A percentile compares a stretch with the other conserved stretches of the same genome.
Conservation (phyloP, 1,140 invertebrate species). For the Hylaeus volcanicus region DNA sequence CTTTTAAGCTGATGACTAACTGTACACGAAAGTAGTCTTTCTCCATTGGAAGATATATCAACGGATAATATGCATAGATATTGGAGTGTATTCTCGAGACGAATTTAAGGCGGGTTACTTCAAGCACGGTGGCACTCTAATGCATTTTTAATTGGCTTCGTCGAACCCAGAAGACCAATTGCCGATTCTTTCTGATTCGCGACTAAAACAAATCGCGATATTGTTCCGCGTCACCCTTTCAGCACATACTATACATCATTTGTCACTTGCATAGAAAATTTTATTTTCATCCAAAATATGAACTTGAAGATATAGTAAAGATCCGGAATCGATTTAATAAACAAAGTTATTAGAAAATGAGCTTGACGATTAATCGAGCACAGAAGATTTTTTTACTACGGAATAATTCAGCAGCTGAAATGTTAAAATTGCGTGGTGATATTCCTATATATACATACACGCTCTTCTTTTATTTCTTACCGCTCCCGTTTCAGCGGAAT, state of each 20-base stretch:
- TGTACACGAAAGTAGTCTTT: neutral
- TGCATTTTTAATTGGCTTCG: conserved; percentile 22
- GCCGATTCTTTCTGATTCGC: neutral
- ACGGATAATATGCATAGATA: neutral
- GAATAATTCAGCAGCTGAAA: no score
- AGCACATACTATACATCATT: no score
- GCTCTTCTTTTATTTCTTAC: no score
- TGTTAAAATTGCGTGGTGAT: conserved; percentile 24
- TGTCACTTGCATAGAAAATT: no score
- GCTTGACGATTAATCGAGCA: no score
- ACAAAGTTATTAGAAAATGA: no score
- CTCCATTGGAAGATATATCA: neutral
- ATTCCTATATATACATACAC: neutral
- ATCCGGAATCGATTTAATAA: no score
- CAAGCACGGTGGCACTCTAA: neutral
- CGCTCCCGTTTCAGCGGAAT: conserved; percentile 54
- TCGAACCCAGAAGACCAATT: neutral
- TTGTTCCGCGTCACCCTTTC: neutral
- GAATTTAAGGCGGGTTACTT: neutral
- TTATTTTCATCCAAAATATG: no score
- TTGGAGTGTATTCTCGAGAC: neutral
- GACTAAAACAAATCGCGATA: neutral
- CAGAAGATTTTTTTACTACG: no score
- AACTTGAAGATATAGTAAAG: no score
- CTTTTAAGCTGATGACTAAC: neutral